Base-by-base conservation (phyloP, 2,797 vertebrate genomes). In the Anguilla obscura region DNA sequence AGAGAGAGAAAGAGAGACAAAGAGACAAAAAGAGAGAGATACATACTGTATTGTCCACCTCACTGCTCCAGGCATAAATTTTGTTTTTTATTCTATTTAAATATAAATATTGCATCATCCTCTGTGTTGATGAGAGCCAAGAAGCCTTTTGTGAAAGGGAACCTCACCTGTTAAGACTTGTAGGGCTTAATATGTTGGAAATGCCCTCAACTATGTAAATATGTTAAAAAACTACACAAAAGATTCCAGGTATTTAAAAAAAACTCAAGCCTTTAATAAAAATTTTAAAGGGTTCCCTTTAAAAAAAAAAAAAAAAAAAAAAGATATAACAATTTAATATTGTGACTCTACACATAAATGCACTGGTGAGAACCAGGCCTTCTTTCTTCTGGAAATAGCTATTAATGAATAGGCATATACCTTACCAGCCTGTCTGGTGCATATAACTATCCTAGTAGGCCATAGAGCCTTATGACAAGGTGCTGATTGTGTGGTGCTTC, bases 401-500 rank as follows among this genome's bases (percentile, higher is more conserved):
- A 24, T 10, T 48, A 82, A 12, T 82, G 45, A 82, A 48, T 2
- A 9, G 45, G 24, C 45, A 48, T 0, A 48, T 9, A 50, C 45
- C 1, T 8, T 58, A 40, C 36, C 36, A 40, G 18, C 5, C 16
- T 40, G 3, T 76, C 76, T 8, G 33, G 74, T 82, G 52, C 48
- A 76, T 58, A 87, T 69, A 71, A 54, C 69, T 8, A 48, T 27
- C 76, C 58, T 8, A 80, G 86, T 3, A 76, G 60, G 27, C 80
- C 48, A 27, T 40, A 24, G 48, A 36, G 69, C 84, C 66, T 63
- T 83, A 56, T 33, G 63, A 50, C 33, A 16, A 54, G 66, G 69
- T 30, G n/a, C 36, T 69, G 30, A 69, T 85, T 87, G 45, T n/a
- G 21, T 36, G 27, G 33, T 40, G 50, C 69, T 88, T 85, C 54